Conservation (phyloP, 2,888 invertebrate species). For the Xestobium rufovillosum region DNA sequence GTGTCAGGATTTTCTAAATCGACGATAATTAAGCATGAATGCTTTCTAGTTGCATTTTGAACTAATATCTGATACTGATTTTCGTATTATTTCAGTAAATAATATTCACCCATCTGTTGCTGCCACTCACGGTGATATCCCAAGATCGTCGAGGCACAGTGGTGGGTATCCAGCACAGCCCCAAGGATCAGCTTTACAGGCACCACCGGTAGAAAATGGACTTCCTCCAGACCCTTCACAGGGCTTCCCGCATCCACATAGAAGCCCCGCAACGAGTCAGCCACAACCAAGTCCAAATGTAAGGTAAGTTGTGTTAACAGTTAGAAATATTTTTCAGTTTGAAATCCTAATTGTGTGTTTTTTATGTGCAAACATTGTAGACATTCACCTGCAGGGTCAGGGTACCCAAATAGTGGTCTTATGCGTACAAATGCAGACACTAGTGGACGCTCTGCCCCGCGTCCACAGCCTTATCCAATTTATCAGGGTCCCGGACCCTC, state of each 20-base stretch:
- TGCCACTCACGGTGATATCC: conserved; percentile 43
- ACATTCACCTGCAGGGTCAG: conserved; percentile 37
- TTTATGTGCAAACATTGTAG: conserved; percentile 31
- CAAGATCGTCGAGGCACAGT: conserved; percentile 40
- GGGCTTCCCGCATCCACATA: conserved; percentile 34
- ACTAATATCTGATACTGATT: too few relatives aligned
- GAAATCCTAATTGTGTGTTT: neutral
- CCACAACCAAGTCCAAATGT: conserved; percentile 23
- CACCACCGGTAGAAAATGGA: conserved; percentile 44
- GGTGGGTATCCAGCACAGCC: conserved; percentile 30
- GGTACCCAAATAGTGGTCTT: conserved; percentile 35
- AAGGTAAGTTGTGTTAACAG: conserved; percentile 16
- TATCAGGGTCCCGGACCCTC: conserved; percentile 38
- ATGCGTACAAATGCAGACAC: conserved; percentile 36
- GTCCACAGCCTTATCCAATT: conserved; percentile 35
- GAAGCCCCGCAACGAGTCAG: conserved; percentile 24
- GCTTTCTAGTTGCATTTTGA: too few relatives aligned
- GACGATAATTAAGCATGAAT: too few relatives aligned
- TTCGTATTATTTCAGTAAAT: conserved; percentile 44
- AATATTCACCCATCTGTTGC: conserved; percentile 48
- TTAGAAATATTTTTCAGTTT: neutral
- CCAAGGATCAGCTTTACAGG: conserved; percentile 25
- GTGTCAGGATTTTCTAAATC: too few relatives aligned
- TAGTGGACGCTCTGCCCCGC: conserved; percentile 36
- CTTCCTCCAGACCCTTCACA: conserved; percentile 45